Conservation (phyloP, 2,797 vertebrate genomes). For the Florisuga fusca region DNA sequence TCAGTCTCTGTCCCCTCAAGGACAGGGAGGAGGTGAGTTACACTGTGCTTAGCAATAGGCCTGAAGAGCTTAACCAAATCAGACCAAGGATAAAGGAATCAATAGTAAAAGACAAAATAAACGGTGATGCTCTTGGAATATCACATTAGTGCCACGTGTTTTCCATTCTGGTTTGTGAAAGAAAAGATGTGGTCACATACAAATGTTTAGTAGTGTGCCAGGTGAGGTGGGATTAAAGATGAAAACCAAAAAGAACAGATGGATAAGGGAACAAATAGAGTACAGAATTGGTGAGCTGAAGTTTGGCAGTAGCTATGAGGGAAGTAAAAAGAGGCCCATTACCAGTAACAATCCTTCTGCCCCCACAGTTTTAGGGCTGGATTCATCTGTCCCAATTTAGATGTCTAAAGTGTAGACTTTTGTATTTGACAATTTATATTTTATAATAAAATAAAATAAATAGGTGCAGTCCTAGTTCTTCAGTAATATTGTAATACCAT, state of each 20-base stretch:
- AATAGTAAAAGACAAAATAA: not conserved
- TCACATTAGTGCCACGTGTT: not conserved
- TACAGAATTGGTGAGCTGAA: not conserved
- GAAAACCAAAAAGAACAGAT: not conserved
- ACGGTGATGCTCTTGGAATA: not conserved
- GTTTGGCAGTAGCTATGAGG: not conserved
- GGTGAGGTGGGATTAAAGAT: not conserved
- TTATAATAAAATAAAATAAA: not conserved
- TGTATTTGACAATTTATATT: not conserved
- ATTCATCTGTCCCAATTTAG: not conserved
- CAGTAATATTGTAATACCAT: not conserved
- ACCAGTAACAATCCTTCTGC: not conserved
- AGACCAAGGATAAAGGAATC: constrained; percentile 7
- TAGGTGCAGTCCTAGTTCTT: not conserved
- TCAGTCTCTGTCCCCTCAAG: not conserved
- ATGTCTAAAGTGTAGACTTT: not conserved
- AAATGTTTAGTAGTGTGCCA: not conserved
- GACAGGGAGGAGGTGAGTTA: not conserved
- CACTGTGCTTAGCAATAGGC: not conserved
- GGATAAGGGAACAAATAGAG: not conserved
- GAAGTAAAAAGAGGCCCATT: not conserved
- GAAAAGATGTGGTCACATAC: not conserved
- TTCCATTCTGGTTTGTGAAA: not conserved
- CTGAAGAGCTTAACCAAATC: constrained; percentile 32
- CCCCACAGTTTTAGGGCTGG: not conserved